phyloP scores from a whole-genome alignment of 1,140 invertebrate species.

The Drosophila parvula region DNA sequence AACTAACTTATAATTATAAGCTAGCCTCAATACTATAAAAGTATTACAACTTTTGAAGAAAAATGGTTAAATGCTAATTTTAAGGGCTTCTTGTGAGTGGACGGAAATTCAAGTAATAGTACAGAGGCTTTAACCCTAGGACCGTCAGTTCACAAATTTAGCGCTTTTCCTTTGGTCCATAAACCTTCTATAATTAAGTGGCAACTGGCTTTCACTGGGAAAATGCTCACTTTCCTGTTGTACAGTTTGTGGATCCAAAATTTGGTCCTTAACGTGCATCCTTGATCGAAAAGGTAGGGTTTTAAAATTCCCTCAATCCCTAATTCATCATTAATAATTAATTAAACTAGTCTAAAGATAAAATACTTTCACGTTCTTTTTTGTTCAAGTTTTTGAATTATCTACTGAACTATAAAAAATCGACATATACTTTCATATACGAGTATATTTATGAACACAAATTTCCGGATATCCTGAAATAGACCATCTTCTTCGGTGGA shows the following conservation, averaged over 20 bases:
- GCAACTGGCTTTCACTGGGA: no score
- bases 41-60: no score
- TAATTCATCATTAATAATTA: no score
- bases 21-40: no score
- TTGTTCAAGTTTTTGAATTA: no score
- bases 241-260: neutral
- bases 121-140: no score
- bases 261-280: neutral
- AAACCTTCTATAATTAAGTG: no score
- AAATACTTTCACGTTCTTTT: no score
- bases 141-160: neutral
- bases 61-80: neutral
- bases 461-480: conserved; percentile 2
- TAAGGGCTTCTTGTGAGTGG: neutral
- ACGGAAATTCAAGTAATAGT: no score
- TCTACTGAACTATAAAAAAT: neutral
- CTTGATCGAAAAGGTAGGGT: neutral
- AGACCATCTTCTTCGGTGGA: neutral
- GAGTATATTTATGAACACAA: no score
- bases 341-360: neutral
- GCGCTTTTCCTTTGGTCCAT: neutral
- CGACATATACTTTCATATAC: neutral
- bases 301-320: no score
- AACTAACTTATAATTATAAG: no score
- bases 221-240: neutral